Conservation (phyloP, 2,888 invertebrate genomes). For the Apomyelois bistriatella region DNA sequence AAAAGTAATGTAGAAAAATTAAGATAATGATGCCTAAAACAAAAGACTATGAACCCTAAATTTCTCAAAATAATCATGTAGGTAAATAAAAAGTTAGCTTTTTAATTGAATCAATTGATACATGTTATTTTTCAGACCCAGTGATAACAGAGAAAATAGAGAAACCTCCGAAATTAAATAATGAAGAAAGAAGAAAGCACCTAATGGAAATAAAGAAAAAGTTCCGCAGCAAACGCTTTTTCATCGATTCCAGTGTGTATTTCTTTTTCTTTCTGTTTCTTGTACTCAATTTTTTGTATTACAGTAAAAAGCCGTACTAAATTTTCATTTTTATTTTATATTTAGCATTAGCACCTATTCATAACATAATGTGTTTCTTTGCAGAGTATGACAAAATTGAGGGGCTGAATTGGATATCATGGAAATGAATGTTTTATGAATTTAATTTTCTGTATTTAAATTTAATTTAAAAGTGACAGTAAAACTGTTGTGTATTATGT, state of each 20-base stretch:
- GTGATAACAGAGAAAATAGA: constrained; percentile 10
- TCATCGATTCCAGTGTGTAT: constrained; percentile 52
- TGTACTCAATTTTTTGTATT: not conserved
- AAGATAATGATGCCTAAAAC: too few species aligned
- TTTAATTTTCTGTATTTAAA: constrained; percentile 35
- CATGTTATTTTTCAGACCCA: constrained; percentile 8
- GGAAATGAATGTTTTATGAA: constrained; percentile 34
- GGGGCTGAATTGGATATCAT: constrained; percentile 70
- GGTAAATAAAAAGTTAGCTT: too few species aligned
- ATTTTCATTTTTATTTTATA: constrained; percentile 12
- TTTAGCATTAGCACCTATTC: constrained; percentile 15
- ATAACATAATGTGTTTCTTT: constrained; percentile 30
- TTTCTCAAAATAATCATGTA: too few species aligned
- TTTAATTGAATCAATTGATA: too few species aligned
- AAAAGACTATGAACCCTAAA: too few species aligned
- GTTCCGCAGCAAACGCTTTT: constrained; percentile 51
- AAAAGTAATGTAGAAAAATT: too few species aligned
- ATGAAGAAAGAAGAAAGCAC: constrained; percentile 39
- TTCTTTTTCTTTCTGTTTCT: not conserved
- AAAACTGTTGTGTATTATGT: constrained; percentile 50
- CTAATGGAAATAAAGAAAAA: constrained; percentile 44
- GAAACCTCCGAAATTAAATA: constrained; percentile 36
- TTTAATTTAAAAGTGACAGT: constrained; percentile 47
- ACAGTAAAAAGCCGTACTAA: constrained; percentile 9
- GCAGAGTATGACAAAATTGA: constrained; percentile 68